phyloP scores from a whole-genome alignment of 2,113 vertebrate genomes.

The Haliaeetus leucogaster region DNA sequence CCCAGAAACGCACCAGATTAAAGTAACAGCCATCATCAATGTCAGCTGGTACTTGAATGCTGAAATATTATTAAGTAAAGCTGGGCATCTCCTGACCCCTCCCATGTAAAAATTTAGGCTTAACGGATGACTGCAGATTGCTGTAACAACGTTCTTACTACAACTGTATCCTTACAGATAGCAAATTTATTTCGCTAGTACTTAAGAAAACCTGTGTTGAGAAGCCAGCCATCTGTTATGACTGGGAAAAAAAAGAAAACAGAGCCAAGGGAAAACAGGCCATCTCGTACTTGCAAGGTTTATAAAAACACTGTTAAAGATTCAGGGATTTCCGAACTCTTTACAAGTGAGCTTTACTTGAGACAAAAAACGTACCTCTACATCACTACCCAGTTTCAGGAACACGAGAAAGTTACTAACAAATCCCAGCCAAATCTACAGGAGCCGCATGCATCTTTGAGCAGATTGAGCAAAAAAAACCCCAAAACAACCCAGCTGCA shows the following conservation, averaged over 20 bases:
- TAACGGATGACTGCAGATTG: fast-evolving
- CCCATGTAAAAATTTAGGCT: background rate
- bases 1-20: background rate
- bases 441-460: fast-evolving
- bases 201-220: background rate
- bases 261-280: background rate
- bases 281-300: fast-evolving
- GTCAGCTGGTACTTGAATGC: fast-evolving
- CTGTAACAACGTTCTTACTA: background rate
- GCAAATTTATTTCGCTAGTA: background rate
- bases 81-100: background rate
- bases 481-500: background rate
- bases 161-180: background rate
- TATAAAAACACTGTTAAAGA: background rate
- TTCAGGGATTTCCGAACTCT: background rate
- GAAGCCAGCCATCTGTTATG: background rate
- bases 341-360: background rate
- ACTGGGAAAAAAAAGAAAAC: background rate
- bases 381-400: fast-evolving
- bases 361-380: background rate
- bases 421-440: background rate
- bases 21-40: background rate
- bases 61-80: background rate
- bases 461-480: fast-evolving
- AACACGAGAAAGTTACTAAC: background rate